phyloP scores from a whole-genome alignment of 2,888 invertebrate genomes.

The Horisme vitalbata region DNA sequence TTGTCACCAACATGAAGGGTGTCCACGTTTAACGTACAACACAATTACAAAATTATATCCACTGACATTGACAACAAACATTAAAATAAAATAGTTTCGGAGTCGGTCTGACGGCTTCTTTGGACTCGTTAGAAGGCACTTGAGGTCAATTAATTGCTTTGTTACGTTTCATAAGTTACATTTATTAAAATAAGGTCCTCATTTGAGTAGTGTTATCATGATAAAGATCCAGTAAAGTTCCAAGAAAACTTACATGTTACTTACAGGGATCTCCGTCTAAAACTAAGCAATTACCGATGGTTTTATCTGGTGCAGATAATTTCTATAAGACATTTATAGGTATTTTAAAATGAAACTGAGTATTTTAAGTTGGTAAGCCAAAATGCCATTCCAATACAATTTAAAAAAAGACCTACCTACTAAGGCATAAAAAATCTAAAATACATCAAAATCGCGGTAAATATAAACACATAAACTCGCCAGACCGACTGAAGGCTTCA shows the following conservation, averaged over 20 bases:
- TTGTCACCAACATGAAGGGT: conserved; percentile 75
- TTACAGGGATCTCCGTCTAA: too few species aligned
- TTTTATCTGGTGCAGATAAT: too few species aligned
- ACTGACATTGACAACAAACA: conserved; percentile 51
- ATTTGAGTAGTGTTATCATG: too few species aligned
- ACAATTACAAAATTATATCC: conserved; percentile 66
- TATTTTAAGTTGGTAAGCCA: too few species aligned
- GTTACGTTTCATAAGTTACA: conserved; percentile 63
- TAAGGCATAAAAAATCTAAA: conserved; percentile 19
- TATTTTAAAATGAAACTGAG: too few species aligned
- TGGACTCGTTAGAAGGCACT: conserved; percentile 79
- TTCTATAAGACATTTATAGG: too few species aligned
- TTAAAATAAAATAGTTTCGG: conserved; percentile 39
- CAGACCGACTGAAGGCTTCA: conserved; percentile 71
- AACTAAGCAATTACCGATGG: too few species aligned
- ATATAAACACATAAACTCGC: conserved; percentile 36
- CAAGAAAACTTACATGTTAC: too few species aligned
- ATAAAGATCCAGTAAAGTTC: too few species aligned
- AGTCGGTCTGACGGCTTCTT: conserved; percentile 59
- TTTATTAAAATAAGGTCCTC: conserved; percentile 15
- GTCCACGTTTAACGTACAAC: conserved; percentile 80
- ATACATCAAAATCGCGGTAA: conserved; percentile 20
- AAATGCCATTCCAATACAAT: too few species aligned
- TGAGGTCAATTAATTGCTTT: conserved; percentile 68
- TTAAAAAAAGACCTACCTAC: conserved; percentile 12